Evolutionary conservation across 2,113 vertebrate genomes (phyloP), one percentile per base, ranked within the genome.

Genomic region (Mustela lutreola): DNA sequence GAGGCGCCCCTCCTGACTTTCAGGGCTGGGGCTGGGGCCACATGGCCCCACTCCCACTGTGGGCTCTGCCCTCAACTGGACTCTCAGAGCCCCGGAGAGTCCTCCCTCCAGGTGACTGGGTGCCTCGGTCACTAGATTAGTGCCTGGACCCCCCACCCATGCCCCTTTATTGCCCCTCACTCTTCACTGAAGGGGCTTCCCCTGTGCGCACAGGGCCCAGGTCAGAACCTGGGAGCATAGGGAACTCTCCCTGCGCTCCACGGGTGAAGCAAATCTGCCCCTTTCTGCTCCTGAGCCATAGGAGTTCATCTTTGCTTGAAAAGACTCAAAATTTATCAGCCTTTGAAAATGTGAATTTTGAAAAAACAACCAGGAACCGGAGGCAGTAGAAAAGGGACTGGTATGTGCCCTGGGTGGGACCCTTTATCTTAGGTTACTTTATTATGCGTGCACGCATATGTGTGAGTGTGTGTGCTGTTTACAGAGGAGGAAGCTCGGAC

Each of bases 71-170:
- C 31, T 53, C 11, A 39, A 73, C 36, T 18, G 24, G 39, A 79
- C 18, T 75, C 71, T 89, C 28, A 48, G 50, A 80, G n/a, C 1
- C 63, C 63, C 26, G 28, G 8, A 4, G 10, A 33, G 1, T 2
- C 53, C 11, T 84, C 39, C 24, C 39, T 18, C 7, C 56, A 33
- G 42, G 24, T 56, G 28, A 67, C 50, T 42, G 5, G 50, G 28
- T 22, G 22, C 11, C 0, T 26, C 16, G 31, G 56, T 76, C 31
- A 18, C 33, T 79, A 83, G 11, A 1, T 75, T n/a, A 36, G 24
- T 45, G 28, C 67, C 11, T 31, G 75, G 26, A 45, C 11, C 2
- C 42, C 1, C 5, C 2, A 11, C 1, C 5, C 2, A 8, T 3
- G 2, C 19, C 28, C 12, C 12, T 71, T 50, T 33, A 7, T 19